Base-by-base conservation (phyloP, 1,140 invertebrate species). In the Drosophila eugracilis region DNA sequence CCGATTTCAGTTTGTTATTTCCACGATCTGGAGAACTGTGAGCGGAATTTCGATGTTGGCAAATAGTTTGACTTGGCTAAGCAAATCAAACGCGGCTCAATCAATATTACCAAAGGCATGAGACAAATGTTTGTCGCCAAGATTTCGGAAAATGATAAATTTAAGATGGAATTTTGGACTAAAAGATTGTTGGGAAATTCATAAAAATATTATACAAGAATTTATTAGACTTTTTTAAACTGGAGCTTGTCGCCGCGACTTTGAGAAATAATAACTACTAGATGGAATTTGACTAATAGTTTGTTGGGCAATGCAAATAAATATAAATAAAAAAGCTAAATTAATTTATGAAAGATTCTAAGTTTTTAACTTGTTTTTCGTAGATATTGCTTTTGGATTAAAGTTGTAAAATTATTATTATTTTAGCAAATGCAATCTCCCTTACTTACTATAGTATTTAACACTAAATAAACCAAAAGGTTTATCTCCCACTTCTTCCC, bases 51-150 rank as follows among this genome's bases (percentile, higher is more conserved):
- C 41, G 52, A 44, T 80, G 55, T 86, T 80, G 73, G 62, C 76
- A 86, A 79, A 86, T 69, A 62, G 37, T 66, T 72, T 71, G 53
- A 67, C 59, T 42, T 34, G 63, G 54, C 50, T 58, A 78, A 73
- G 80, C 65, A 77, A 77, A 81, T 86, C 54, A 75, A 66, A 71
- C 45, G 49, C 57, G 45, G 79, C 79, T 76, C 81, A 77, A 86
- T 88, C 73, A 86, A 81, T 63, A 59, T 58, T 37, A 12, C 1
- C 15, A 3, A 14, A 37, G 44, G 42, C 57, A 36, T 44, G 53
- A 14, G 66, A 71, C 70, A 49, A 74, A 65, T 74, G 22, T 30
- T 15, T 48, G n/a, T 39, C 15, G n/a, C 36, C 60, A 58, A 47
- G 42, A 44, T 55, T 41, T 26, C 37, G 22, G 37, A 28, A 55